Evolutionary conservation across 2,113 vertebrate species (phyloP).

Genomic region (Lepus europaeus): DNA sequence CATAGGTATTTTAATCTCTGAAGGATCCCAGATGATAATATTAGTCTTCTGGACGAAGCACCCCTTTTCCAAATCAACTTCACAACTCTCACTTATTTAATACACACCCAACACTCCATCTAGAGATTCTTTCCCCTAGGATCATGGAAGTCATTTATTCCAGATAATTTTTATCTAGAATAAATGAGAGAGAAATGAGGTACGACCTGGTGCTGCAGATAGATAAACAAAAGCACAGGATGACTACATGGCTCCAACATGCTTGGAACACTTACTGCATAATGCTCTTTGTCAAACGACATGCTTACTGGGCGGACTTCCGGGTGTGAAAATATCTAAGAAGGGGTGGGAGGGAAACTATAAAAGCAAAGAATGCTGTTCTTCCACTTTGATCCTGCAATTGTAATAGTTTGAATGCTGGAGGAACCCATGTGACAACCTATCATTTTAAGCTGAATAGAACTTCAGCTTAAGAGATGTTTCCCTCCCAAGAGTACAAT

Average conservation of each 20-base stretch:
- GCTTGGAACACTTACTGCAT: not conserved
- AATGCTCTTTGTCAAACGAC: constrained; percentile 35
- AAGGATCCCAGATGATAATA: constrained; percentile 63
- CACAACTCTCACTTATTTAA: constrained; percentile 84
- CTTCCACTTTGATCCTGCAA: not conserved
- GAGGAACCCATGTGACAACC: not conserved
- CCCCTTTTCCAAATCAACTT: constrained; percentile 84
- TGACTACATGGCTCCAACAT: constrained; percentile 26
- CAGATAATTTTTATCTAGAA: constrained; percentile 86
- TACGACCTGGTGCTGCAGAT: not conserved
- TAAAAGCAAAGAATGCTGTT: not conserved
- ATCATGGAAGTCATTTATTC: constrained; percentile 84
- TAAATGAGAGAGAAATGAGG: constrained; percentile 69
- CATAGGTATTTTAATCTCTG: constrained; percentile 38
- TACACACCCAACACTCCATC: constrained; percentile 79
- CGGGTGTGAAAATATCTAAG: not conserved
- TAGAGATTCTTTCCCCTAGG: constrained; percentile 67
- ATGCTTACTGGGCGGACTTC: not conserved
- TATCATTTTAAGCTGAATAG: constrained; percentile 54
- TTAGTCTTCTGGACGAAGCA: constrained; percentile 83
- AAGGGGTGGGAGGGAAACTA: not conserved
- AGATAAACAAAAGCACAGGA: constrained; percentile 47
- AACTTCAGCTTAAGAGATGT: not conserved
- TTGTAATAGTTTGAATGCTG: not conserved
- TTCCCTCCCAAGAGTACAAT: not conserved